Conservation (phyloP, 2,797 vertebrate genomes). For the Okamejei kenojei region DNA sequence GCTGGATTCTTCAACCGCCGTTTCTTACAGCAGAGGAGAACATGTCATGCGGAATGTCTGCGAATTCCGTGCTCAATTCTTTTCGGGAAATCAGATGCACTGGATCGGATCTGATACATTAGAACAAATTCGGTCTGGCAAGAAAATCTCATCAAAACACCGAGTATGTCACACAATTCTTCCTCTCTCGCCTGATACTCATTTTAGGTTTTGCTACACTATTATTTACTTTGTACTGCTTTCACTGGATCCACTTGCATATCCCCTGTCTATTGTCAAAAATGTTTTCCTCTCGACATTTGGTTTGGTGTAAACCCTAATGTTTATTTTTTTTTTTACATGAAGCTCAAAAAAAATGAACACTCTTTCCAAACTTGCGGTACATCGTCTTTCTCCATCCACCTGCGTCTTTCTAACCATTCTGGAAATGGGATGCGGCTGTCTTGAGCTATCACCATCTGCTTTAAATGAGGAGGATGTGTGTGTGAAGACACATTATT, state of each 20-base stretch:
- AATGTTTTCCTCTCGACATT: background rate
- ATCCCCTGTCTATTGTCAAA: background rate
- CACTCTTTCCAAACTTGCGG: background rate
- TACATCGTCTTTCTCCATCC: background rate
- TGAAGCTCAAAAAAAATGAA: too few species aligned
- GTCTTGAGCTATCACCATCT: background rate
- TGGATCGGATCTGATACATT: background rate
- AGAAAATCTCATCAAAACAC: background rate
- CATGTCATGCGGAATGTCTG: background rate
- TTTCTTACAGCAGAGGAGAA: background rate
- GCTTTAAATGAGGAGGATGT: background rate
- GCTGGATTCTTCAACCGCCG: slow-evolving; percentile 3
- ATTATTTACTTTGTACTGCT: background rate
- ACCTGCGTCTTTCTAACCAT: background rate
- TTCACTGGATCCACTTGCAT: background rate
- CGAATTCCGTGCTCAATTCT: background rate
- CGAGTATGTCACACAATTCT: background rate
- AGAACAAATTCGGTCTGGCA: background rate
- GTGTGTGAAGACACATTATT: background rate
- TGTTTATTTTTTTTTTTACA: background rate
- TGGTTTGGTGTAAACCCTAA: background rate
- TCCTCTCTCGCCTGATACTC: background rate
- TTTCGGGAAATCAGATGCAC: background rate
- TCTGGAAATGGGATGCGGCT: background rate
- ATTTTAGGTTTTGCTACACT: background rate